These are phyloP conservation scores for Ethmia dodecea DNA, from an alignment of 2,888 invertebrate genomes.

Conservation along the genomic window DNA sequence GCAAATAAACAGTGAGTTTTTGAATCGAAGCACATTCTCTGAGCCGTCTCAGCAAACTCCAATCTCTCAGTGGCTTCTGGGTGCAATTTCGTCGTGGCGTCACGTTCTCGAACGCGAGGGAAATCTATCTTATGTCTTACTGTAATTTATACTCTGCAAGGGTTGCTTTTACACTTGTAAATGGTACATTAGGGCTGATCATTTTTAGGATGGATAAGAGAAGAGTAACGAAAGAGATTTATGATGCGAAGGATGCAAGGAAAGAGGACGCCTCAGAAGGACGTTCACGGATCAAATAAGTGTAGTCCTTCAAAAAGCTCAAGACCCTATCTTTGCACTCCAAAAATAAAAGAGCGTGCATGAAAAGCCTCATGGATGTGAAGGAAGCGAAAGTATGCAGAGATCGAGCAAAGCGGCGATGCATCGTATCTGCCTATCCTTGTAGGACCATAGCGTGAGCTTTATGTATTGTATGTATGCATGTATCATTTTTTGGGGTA, in stretches of 20 bases:
- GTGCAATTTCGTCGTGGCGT: slow-evolving; percentile 20
- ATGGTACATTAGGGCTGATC: too few species aligned
- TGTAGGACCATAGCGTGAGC: not conserved
- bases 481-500: too few species aligned
- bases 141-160: too few species aligned
- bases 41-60: too few species aligned
- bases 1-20: too few species aligned
- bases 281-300: not conserved
- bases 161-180: too few species aligned
- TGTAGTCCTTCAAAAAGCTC: not conserved
- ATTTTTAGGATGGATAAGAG: not conserved
- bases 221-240: not conserved
- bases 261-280: not conserved
- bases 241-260: not conserved
- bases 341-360: not conserved
- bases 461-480: not conserved
- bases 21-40: too few species aligned
- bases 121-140: slow-evolving; percentile 29
- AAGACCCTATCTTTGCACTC: too few species aligned
- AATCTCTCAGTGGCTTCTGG: slow-evolving; percentile 9
- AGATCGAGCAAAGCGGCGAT: not conserved
- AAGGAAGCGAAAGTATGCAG: not conserved
- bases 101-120: slow-evolving; percentile 23
- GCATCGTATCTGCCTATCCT: not conserved
- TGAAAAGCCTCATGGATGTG: not conserved